These are phyloP conservation scores for Procavia capensis DNA, from an alignment of 2,113 vertebrate genomes.

Conservation along the genomic window DNA sequence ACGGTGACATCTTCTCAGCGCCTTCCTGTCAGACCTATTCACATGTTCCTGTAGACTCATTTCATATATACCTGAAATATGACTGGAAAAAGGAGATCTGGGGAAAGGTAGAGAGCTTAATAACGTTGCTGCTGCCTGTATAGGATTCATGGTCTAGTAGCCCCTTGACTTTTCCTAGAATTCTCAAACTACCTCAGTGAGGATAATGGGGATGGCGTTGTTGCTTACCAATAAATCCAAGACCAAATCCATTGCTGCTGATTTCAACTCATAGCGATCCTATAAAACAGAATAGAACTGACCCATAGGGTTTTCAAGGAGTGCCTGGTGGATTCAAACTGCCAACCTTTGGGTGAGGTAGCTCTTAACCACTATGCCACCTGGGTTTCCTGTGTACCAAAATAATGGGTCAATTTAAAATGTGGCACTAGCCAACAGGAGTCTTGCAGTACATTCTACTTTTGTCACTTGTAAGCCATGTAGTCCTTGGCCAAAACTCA, in stretches of 20 bases:
- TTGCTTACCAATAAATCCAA: too few species aligned
- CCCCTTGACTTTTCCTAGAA: neutral
- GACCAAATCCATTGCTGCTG: too few species aligned
- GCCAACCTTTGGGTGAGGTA: too few species aligned
- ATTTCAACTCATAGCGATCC: too few species aligned
- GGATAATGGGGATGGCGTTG: neutral
- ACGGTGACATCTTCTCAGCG: neutral
- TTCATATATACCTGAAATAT: neutral
- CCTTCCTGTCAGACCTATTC: neutral
- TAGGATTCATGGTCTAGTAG: neutral
- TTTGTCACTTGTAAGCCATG: neutral
- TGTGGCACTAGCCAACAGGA: neutral
- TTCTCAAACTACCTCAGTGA: neutral
- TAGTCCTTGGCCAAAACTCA: neutral
- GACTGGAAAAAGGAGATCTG: neutral
- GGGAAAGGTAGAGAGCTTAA: neutral
- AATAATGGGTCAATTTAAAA: neutral
- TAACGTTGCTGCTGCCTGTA: neutral
- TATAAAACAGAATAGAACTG: too few species aligned
- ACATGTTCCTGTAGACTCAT: neutral
- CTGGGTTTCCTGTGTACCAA: rapidly evolving
- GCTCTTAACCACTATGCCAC: too few species aligned
- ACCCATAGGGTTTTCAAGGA: too few species aligned
- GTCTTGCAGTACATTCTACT: neutral
- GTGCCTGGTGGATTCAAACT: too few species aligned